Percentiles rank a stretch among this genome's conserved stretches.
phyloP scores from a whole-genome alignment of 2,888 invertebrate species.

The Tiliacea aurago region DNA sequence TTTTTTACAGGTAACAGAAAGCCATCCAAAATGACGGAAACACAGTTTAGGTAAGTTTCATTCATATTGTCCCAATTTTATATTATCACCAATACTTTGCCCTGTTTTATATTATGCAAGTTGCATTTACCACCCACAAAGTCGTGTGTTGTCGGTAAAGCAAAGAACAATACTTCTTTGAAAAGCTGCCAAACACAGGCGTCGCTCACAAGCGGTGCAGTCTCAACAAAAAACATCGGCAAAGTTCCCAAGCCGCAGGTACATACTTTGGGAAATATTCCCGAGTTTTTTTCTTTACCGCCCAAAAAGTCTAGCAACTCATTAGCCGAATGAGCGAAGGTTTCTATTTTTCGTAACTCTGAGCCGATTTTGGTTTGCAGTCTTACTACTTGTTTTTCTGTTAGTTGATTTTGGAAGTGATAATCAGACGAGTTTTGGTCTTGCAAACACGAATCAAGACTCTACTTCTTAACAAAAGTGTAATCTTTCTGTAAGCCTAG shows the following conservation, averaged over 20 bases:
- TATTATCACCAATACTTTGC: no score
- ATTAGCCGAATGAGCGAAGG: slow-evolving; percentile 79
- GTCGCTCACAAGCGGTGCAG: slow-evolving; percentile 60
- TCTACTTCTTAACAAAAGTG: no score
- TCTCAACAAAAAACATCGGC: slow-evolving; percentile 56
- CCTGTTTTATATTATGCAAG: not conserved
- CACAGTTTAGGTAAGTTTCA: slow-evolving; percentile 51
- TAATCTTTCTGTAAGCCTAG: no score
- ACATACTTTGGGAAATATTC: slow-evolving; percentile 67
- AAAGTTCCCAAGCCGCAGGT: slow-evolving; percentile 68
- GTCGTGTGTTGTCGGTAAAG: slow-evolving; percentile 11
- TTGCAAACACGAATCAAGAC: not conserved
- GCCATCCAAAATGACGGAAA: slow-evolving; percentile 51
- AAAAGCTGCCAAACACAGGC: slow-evolving; percentile 55
- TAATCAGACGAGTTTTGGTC: slow-evolving; percentile 25
- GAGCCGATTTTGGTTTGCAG: slow-evolving; percentile 60
- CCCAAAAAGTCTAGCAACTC: slow-evolving; percentile 79
- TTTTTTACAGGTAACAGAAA: slow-evolving; percentile 48
- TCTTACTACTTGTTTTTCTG: slow-evolving; percentile 47
- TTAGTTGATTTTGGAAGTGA: slow-evolving; percentile 27
- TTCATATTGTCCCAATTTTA: no score
- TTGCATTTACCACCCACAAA: slow-evolving; percentile 7
- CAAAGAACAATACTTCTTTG: slow-evolving; percentile 61
- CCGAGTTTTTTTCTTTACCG: slow-evolving; percentile 67
- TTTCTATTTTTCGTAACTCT: slow-evolving; percentile 73